These are phyloP conservation scores for Manis crassicaudata DNA, from an alignment of 2,797 vertebrate species.

Conservation along the genomic window DNA sequence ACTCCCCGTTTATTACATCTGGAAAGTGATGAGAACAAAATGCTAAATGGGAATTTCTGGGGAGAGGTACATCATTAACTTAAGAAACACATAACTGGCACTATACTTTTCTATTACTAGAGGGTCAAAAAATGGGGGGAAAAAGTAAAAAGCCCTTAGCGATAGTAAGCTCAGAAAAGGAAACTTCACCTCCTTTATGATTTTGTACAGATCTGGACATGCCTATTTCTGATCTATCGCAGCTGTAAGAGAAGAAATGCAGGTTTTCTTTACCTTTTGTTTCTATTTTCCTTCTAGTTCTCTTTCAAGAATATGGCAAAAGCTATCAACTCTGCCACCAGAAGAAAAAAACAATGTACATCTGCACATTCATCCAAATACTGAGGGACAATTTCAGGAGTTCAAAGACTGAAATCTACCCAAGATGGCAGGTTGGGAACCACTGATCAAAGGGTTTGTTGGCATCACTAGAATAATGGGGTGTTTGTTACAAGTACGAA, in stretches of 20 bases:
- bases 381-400: not conserved
- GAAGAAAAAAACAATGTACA: not conserved
- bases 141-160: conserved; percentile 13
- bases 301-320: not conserved
- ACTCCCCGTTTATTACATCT: not conserved
- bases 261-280: not conserved
- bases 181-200: conserved; percentile 14
- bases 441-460: conserved; percentile 5
- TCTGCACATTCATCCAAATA: not conserved
- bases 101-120: not conserved
- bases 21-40: not conserved
- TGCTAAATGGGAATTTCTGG: conserved; percentile 11
- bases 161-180: not conserved
- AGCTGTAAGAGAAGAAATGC: not conserved
- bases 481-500: conserved; percentile 36
- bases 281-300: conserved; percentile 3
- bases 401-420: conserved; percentile 26
- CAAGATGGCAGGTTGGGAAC: conserved; percentile 17
- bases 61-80: not conserved
- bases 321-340: not conserved
- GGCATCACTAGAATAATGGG: conserved; percentile 50
- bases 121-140: not conserved
- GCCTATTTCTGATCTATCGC: conserved; percentile 9
- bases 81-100: not conserved
- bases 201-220: not conserved